Base-by-base conservation (phyloP, 1,140 invertebrate genomes). In the Caerostris extrusa region DNA sequence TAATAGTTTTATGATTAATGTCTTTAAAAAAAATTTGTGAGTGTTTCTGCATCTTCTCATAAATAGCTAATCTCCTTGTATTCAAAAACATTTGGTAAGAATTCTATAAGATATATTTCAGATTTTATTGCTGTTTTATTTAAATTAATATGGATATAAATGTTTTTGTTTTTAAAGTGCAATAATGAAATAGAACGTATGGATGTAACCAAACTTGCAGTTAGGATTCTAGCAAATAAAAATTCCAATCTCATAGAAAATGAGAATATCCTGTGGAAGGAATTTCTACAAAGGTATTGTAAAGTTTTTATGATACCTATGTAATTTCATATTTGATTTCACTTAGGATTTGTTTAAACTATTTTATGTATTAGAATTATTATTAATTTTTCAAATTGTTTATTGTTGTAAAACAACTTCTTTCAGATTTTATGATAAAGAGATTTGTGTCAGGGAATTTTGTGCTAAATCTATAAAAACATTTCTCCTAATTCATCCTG, bases 401-500 rank as follows among this genome's bases (percentile, higher is more conserved):
- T 56, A 17, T 19, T 57, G 14, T n/a, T 91, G 90, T 34, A 34
- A 34, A 34, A 34, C 2, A 34, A 34, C 34, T 34, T 94, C n/a
- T 95, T 95, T 64, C 95, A 97, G 99, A 95, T 99, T 99, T 96
- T 99, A 99, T 96, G 99, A 99, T 96, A 99, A 99, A 95, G 98
- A 97, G 77, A 97, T 98, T 12, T 96, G 97, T 0, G 99, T 99
- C 94, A 97, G 99, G 85, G 98, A 98, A 58, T 98, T 99, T 95
- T 99, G 99, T 96, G 98, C 99, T 0, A 98, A 99, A 95, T 99
- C 99, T 95, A 98, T 98, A 17, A 99, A 99, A 98, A 98, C 99
- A 96, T 99, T 99, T 96, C 96, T 99, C 19, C 96, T 99, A 3
- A 98, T 99, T 96, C 99, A 99, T 96, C 98, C 98, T 0, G 98